Evolutionary conservation across 2,888 invertebrate species (phyloP).

Genomic region (Polietes domitor): DNA sequence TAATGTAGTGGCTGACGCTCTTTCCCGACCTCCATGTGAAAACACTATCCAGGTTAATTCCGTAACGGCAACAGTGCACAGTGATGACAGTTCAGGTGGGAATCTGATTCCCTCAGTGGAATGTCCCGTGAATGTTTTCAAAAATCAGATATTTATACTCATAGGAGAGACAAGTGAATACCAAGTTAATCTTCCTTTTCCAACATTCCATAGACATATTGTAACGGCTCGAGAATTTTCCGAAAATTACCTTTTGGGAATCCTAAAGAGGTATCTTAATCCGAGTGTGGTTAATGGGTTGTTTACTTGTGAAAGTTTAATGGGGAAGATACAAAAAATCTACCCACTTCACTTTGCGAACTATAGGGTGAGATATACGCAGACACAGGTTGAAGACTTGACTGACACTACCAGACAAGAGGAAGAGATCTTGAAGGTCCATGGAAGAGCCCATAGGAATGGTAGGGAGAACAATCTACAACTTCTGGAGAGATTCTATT

Average conservation of each 20-base stretch:
- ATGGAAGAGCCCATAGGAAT: neutral
- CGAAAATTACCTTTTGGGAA: conserved; percentile 17
- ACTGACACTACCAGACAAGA: conserved; percentile 31
- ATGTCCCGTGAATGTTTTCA: conserved; percentile 43
- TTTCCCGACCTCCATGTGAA: conserved; percentile 55
- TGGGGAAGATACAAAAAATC: conserved; percentile 2
- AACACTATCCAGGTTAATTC: neutral
- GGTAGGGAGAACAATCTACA: neutral
- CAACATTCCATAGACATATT: conserved; percentile 41
- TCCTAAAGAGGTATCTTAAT: conserved; percentile 39
- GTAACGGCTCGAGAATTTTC: conserved; percentile 30
- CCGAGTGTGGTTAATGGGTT: conserved; percentile 40
- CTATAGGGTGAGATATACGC: neutral
- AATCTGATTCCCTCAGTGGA: conserved; percentile 37
- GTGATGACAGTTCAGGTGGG: conserved; percentile 43
- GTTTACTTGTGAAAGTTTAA: neutral
- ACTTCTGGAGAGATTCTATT: neutral
- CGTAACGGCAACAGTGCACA: conserved; percentile 1
- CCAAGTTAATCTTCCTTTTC: conserved; percentile 29
- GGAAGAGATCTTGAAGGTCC: conserved; percentile 13
- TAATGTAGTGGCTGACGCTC: conserved; percentile 21
- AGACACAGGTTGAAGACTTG: conserved; percentile 1
- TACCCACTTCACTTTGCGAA: conserved; percentile 11
- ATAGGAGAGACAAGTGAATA: conserved; percentile 2
- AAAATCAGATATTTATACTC: conserved; percentile 43